A percentile compares a stretch with the other conserved stretches of the same genome.
These are phyloP conservation scores for Pelecanoides urinatrix DNA, from an alignment of 2,113 vertebrate species.

Conservation along the genomic window DNA sequence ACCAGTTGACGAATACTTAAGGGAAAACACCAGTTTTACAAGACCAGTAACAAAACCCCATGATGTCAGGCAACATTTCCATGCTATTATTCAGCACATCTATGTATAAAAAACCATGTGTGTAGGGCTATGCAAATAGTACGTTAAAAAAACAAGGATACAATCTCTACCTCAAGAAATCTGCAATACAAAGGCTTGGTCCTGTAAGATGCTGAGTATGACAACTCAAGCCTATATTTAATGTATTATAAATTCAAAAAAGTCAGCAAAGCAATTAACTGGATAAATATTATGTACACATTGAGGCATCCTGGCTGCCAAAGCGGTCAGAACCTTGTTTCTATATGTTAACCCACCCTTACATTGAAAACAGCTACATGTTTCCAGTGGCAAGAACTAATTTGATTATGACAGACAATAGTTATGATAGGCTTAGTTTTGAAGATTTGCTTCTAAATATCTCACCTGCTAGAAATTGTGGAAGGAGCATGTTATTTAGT, in stretches of 20 bases:
- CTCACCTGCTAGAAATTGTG: neutral
- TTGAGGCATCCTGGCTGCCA: neutral
- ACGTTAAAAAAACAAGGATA: neutral
- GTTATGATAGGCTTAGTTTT: neutral
- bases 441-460: neutral
- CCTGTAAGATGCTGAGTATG: neutral
- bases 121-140: neutral
- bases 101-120: neutral
- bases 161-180: neutral
- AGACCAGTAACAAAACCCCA: neutral
- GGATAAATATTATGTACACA: neutral
- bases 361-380: neutral
- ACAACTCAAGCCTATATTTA: neutral
- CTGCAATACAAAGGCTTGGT: neutral
- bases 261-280: neutral
- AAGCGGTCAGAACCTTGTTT: neutral
- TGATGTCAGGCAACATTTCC: neutral
- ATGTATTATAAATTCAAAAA: neutral
- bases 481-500: neutral
- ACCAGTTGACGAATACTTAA: neutral
- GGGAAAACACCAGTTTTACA: neutral
- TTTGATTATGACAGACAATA: neutral
- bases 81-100: neutral
- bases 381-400: neutral
- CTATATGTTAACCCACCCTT: accelerated